Base-by-base conservation (phyloP, 2,888 invertebrate genomes). In the Crematogaster levior region DNA sequence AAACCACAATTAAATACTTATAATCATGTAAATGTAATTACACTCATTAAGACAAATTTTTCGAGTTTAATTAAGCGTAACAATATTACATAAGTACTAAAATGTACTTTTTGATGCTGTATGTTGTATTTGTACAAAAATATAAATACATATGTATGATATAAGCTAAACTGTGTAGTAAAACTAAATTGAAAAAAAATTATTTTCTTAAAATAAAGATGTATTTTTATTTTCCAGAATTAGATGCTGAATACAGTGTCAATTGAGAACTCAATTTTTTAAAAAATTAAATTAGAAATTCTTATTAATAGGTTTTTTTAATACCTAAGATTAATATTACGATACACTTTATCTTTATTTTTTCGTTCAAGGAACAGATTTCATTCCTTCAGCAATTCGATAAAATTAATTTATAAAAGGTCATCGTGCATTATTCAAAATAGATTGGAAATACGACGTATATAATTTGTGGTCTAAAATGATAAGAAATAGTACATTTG, bases 11-110 rank as follows among this genome's bases (percentile, higher is more conserved):
- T 43, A 77, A 77, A 40, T 43, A 77, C 53, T n/a, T 27, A 77
- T 53, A 53, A 40, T 6, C 21, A 77, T 77, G 70, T 24, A 77
- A 68, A 77, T 77, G 15, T 68, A 40, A 77, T 56, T 77, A 43
- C 24, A 30, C 21, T 56, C 43, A 18, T 63, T 37, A 27, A 24
- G 37, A 63, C 27, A 56, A 56, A 68, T 77, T 77, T 68, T 24
- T 46, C 21, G 21, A 21, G 56, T 43, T 43, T 48, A 75, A 53
- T 51, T 75, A 51, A 34, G 18, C 72, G 68, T 10, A n/a, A 21
- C 15, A n/a, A 46, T 27, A 65, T 27, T 34, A 34, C 34, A 34
- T 27, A 15, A 34, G 21, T 15, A 15, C 0, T 30, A 30, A 60
- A 12, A 56, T 1, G 3, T 27, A n/a, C 9, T 34, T 9, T 5